Evolutionary conservation across 2,797 vertebrate species (phyloP).

Genomic region (Falco naumanni): DNA sequence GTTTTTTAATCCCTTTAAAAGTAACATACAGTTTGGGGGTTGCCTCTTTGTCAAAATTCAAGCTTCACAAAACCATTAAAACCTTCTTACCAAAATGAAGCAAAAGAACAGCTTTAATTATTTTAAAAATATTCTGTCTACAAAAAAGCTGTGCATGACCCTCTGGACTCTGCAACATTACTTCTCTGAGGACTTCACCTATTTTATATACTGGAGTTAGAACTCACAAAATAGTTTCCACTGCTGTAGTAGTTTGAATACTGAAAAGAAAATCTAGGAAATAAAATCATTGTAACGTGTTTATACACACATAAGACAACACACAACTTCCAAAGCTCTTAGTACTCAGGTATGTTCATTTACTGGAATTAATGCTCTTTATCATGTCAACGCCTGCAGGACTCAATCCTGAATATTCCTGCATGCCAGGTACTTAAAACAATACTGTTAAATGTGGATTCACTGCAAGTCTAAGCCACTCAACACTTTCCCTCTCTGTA

Average conservation of each 20-base stretch:
- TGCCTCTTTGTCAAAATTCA: neutral
- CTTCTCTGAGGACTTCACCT: neutral
- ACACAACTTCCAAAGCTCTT: neutral
- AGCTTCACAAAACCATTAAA: neutral
- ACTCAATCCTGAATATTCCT: neutral
- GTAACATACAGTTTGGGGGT: fast-evolving
- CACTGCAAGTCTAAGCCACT: neutral
- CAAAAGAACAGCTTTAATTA: neutral
- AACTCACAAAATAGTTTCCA: neutral
- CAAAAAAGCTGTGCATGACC: fast-evolving
- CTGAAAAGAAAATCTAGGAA: neutral
- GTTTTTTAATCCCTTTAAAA: neutral
- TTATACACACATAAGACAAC: neutral
- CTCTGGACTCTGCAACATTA: fast-evolving
- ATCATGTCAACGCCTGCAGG: neutral
- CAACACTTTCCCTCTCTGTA: neutral
- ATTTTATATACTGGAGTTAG: neutral
- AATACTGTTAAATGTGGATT: neutral
- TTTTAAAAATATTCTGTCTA: neutral
- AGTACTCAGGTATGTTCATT: neutral
- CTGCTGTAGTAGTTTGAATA: neutral
- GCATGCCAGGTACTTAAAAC: neutral
- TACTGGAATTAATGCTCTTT: neutral
- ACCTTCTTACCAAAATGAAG: neutral
- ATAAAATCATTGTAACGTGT: neutral